A percentile compares a stretch with the other conserved stretches of the same genome.
Conservation (phyloP, 2,113 vertebrate species). For the Nibea albiflora region DNA sequence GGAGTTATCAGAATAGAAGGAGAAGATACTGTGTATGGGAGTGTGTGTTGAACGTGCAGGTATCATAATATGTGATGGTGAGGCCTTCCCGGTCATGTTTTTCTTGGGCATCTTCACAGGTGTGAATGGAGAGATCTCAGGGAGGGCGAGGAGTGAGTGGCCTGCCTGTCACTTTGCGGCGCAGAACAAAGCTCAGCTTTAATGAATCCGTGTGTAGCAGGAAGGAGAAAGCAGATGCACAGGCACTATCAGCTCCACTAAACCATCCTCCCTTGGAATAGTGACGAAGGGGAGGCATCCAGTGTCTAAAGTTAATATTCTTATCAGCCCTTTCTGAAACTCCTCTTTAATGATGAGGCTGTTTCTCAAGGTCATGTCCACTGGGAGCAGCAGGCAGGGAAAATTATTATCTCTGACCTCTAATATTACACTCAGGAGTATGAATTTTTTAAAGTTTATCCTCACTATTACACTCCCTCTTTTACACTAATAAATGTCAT, state of each 20-base stretch:
- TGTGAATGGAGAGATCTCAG: conserved; percentile 78
- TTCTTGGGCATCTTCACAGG: conserved; percentile 68
- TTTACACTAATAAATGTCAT: background rate
- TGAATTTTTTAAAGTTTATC: background rate
- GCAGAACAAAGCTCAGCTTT: conserved; percentile 49
- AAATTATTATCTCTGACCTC: background rate
- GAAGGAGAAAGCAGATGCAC: conserved; percentile 40
- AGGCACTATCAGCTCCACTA: conserved; percentile 65
- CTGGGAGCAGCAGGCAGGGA: conserved; percentile 2
- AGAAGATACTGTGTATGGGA: conserved; percentile 56
- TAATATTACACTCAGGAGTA: background rate
- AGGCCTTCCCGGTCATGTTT: conserved; percentile 61
- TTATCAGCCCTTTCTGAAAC: conserved; percentile 74
- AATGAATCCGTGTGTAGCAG: conserved; percentile 41
- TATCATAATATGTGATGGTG: conserved; percentile 52
- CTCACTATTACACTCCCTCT: background rate
- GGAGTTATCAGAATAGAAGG: conserved; percentile 42
- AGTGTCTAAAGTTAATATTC: conserved; percentile 65
- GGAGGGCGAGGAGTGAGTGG: conserved; percentile 75
- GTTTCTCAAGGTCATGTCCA: conserved; percentile 64
- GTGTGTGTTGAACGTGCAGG: conserved; percentile 54
- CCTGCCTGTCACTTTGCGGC: conserved; percentile 51
- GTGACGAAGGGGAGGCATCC: conserved; percentile 50
- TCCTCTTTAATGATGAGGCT: conserved; percentile 51
- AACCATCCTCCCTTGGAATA: conserved; percentile 69